Base-by-base conservation (phyloP, 2,888 invertebrate genomes). In the Pollenia griseotomentosa region DNA sequence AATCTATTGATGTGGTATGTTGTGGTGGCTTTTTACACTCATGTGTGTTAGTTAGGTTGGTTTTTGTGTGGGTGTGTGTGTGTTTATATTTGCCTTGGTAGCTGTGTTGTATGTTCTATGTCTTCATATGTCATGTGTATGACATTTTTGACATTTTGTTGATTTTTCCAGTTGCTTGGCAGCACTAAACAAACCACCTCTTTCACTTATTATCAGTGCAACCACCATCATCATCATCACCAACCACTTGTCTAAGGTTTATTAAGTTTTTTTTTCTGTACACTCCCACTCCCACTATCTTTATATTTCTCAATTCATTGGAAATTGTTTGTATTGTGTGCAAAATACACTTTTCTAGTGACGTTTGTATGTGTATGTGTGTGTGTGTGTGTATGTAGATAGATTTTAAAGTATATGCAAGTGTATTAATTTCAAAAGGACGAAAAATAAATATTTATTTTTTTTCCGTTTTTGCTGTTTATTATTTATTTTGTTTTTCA, bases 121-220 rank as follows among this genome's bases (percentile, higher is more conserved):
- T 84, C 86, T 81, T 78, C 83, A 81, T 84, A 68, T 81, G 81
- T 84, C 84, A 87, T 78, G 81, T 74, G 75, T 70, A 46, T 79
- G 87, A 84, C 84, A 87, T 84, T 65, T 87, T 81, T 84, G 87
- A 87, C 84, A 82, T 87, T 81, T 78, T 84, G 87, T 82, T 84
- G 87, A 87, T 87, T 81, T 84, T 84, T 78, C 74, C 81, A 82
- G 84, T 84, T 74, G 83, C 83, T 77, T 83, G 85, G 77, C 59
- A 75, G 65, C 53, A 68, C 44, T 44, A 74, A 68, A 65, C n/a
- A 33, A 68, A 42, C 82, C 66, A 57, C 40, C 63, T 44, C 23
- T 48, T 55, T 23, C 57, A 65, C 44, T 51, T 66, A 46, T 57
- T 57, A 19, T 61, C 70, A 42, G 14, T 23, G 63, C n/a, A 42